Base-by-base conservation (phyloP, 1,140 invertebrate genomes). In the Pteromalus puparum region DNA sequence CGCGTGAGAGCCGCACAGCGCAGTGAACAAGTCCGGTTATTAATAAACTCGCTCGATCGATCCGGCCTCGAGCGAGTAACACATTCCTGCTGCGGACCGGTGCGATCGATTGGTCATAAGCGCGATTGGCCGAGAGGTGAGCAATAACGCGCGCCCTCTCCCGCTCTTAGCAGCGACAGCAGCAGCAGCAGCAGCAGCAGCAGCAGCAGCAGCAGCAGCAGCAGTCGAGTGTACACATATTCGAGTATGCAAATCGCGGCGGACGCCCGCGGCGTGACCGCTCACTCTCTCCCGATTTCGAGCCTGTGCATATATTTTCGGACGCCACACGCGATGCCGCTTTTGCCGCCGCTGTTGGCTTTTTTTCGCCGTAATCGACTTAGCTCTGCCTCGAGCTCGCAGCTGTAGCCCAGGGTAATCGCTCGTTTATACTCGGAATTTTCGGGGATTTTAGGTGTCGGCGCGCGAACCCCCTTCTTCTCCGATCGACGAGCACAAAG, bases 171-270 rank as follows among this genome's bases (percentile, higher is more conserved):
- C n/a, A n/a, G n/a, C n/a, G n/a, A n/a, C n/a, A n/a, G n/a, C n/a
- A n/a, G n/a, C n/a, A n/a, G n/a, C n/a, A n/a, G n/a, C n/a, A n/a
- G n/a, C n/a, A n/a, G n/a, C n/a, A n/a, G n/a, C n/a, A n/a, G n/a
- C n/a, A n/a, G n/a, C n/a, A n/a, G n/a, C n/a, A n/a, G n/a, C n/a
- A n/a, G n/a, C n/a, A n/a, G n/a, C n/a, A n/a, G n/a, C n/a, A n/a
- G n/a, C n/a, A n/a, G n/a, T n/a, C n/a, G n/a, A n/a, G n/a, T 34
- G 65, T n/a, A 72, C 30, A 72, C 30, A 68, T 61, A 21, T 68
- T 77, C 85, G 76, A 65, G 82, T 87, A 88, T 88, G 87, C 86
- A 89, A 89, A 89, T 88, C 84, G 65, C 76, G 67, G 79, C 65
- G 84, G 72, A 87, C 84, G 85, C 87, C 87, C 81, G 82, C 78